Evolutionary conservation across 2,888 invertebrate species (phyloP).

Genomic region (Clunio marinus): DNA sequence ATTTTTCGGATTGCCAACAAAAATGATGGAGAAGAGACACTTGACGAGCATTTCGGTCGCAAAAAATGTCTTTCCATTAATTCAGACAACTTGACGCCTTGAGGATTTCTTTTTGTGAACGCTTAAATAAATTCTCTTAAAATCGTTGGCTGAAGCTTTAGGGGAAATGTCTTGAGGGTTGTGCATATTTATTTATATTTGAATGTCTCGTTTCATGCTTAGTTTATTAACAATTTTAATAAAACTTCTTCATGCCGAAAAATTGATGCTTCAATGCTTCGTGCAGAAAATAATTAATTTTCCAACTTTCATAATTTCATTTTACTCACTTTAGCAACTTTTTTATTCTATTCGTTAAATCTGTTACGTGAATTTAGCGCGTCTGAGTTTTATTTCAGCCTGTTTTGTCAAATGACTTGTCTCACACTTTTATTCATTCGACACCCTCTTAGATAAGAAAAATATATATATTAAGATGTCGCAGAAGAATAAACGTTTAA

Average conservation of each 20-base stretch:
- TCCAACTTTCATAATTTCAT: conserved; percentile 8
- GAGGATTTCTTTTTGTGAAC: background rate
- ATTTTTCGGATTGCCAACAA: background rate
- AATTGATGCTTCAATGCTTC: conserved; percentile 11
- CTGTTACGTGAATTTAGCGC: no score
- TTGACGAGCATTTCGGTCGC: background rate
- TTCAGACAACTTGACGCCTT: conserved; percentile 3
- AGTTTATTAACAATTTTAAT: conserved; percentile 22
- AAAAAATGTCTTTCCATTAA: conserved; percentile 2
- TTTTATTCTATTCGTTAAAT: background rate
- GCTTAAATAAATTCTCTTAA: background rate
- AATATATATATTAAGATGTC: background rate
- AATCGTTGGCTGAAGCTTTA: background rate
- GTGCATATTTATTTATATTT: background rate
- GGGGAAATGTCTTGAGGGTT: background rate
- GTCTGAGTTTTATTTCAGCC: no score
- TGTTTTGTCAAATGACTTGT: no score
- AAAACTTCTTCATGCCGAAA: background rate
- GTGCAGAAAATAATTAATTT: conserved; percentile 31
- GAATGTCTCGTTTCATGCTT: conserved; percentile 5
- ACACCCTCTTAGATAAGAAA: background rate
- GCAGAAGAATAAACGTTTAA: conserved; percentile 2
- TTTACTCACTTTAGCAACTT: background rate
- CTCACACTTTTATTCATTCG: background rate
- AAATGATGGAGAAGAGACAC: background rate